Evolutionary conservation across 23 tunicate species (phyloP), one percentile per base, ranked within the genome.

Genomic region (Styela clava): DNA sequence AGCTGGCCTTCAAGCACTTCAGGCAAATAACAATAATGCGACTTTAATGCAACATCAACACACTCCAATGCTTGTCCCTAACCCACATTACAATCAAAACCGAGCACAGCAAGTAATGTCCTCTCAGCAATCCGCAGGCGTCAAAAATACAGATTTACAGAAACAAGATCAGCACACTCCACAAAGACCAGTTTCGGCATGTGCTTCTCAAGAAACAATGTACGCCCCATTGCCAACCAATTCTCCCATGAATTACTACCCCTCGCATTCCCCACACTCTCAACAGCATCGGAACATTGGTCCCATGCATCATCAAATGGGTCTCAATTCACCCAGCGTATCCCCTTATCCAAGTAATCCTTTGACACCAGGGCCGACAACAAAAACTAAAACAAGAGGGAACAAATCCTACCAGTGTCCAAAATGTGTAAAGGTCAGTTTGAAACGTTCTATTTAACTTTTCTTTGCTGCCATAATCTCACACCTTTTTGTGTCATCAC

Each of bases 351-450:
- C 34, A 22, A 32, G 32, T 33, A 71, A 76, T 44, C 24, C 81
- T 7, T 31, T 19, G 0, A 44, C 64, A 23, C 65, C 27, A 29
- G 65, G 65, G 9, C 31, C 78, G 62, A n/a, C 74, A 19, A 64
- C 27, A 21, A 76, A 44, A 44, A 31, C 68, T 12, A 76, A 76
- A 76, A 76, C 52, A 25, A 52, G 81, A 1, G 52, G 64, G 9
- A 76, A 76, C 64, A 76, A 76, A 76, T 21, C 62, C 12, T 76
- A 44, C 1, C 63, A 76, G 24, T 76, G 81, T 27, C 81, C 81
- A 23, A 76, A 76, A 52, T 76, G 81, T 29, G 31, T 76, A 18
- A 76, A 76, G 81, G 77, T 71, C 7, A 28, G 73, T 16, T n/a
- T n/a, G n/a, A n/a, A n/a, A n/a, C n/a, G n/a, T n/a, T n/a, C n/a